Evolutionary conservation across 2,113 vertebrate species (phyloP).

Genomic region (Lathamus discolor): DNA sequence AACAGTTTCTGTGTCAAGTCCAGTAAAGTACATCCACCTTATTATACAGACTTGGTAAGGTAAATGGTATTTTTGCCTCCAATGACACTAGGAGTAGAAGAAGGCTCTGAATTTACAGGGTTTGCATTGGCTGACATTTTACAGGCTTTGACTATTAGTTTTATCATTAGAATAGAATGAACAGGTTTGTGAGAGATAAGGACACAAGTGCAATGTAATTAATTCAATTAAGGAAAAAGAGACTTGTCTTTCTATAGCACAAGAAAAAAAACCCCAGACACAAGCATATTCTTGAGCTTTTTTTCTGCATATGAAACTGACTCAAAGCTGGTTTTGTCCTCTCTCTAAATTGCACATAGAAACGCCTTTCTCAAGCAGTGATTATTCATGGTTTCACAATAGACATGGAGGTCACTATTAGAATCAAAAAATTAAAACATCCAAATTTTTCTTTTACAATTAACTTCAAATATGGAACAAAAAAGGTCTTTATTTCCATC

Average conservation of each 20-base stretch:
- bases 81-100: not conserved
- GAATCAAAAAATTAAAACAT: slow-evolving; percentile 22
- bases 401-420: slow-evolving; percentile 20
- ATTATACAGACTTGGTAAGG: not conserved
- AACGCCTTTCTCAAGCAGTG: slow-evolving; percentile 23
- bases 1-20: not conserved
- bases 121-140: not conserved
- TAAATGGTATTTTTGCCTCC: not conserved
- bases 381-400: slow-evolving; percentile 61
- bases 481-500: slow-evolving; percentile 60
- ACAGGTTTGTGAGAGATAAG: not conserved
- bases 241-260: not conserved
- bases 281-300: not conserved
- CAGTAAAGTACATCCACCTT: not conserved
- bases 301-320: not conserved
- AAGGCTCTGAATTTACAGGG: not conserved
- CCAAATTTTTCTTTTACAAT: slow-evolving; percentile 35
- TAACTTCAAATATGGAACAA: slow-evolving; percentile 56
- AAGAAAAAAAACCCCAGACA: not conserved
- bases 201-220: not conserved
- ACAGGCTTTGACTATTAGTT: not conserved
- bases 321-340: slow-evolving; percentile 38
- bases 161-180: not conserved
- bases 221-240: not conserved
- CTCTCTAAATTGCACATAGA: slow-evolving; percentile 28